A percentile compares a stretch with the other conserved stretches of the same genome.
Conservation (phyloP, 2,888 invertebrate species). For the Tipula helvola region DNA sequence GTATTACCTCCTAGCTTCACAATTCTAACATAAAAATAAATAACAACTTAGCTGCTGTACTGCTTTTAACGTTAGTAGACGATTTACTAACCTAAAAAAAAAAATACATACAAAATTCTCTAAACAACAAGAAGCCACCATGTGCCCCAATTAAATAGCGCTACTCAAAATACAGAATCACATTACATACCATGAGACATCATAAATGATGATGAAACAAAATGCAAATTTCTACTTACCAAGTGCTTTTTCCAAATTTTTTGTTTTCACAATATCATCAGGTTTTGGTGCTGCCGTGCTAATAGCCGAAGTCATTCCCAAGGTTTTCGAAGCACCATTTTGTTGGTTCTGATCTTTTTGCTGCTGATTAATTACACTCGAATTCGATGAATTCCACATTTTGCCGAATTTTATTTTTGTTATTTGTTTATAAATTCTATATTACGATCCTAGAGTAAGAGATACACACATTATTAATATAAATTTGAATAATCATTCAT, state of each 20-base stretch:
- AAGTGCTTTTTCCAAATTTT: constrained; percentile 58
- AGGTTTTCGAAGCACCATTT: constrained; percentile 16
- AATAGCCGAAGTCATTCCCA: constrained; percentile 93
- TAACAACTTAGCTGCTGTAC: too few species aligned
- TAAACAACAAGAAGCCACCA: neutral
- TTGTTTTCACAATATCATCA: constrained; percentile 54
- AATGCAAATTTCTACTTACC: constrained; percentile 19
- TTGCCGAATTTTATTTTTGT: neutral
- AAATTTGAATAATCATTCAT: neutral
- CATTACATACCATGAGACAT: neutral
- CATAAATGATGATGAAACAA: neutral
- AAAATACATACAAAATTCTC: neutral
- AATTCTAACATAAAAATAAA: too few species aligned
- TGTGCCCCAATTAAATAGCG: neutral
- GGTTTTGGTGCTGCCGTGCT: constrained; percentile 71
- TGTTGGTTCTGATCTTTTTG: constrained; percentile 13
- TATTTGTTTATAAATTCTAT: neutral
- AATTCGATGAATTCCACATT: neutral
- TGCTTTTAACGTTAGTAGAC: neutral
- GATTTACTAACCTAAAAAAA: neutral
- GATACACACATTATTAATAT: neutral
- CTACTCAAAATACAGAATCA: neutral
- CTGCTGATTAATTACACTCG: neutral
- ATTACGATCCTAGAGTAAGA: neutral
- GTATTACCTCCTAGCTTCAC: too few species aligned